These are phyloP conservation scores for Alces alces DNA, from an alignment of 2,113 vertebrate species.

Conservation along the genomic window DNA sequence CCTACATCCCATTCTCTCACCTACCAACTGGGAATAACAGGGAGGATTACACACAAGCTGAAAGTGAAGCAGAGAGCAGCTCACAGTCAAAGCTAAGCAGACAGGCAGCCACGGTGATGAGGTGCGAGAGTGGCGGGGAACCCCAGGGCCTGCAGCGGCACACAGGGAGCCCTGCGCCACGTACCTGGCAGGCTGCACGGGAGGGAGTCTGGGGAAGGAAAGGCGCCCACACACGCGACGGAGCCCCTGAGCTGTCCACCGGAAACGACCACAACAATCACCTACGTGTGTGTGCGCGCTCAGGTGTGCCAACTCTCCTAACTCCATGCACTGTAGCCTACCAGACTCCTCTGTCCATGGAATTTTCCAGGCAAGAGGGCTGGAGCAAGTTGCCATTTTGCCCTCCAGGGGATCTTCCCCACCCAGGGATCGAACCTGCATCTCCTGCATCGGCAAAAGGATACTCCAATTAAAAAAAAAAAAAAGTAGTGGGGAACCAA, in stretches of 20 bases:
- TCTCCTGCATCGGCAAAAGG: background rate
- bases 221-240: accelerated
- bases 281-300: background rate
- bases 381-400: background rate
- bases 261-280: background rate
- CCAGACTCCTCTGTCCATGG: background rate
- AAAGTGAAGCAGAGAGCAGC: background rate
- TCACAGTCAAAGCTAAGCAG: background rate
- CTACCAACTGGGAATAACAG: background rate
- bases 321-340: background rate
- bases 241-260: background rate
- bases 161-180: background rate
- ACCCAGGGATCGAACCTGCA: background rate
- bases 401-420: background rate
- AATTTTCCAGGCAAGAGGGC: background rate
- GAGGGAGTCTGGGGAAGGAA: background rate
- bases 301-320: accelerated
- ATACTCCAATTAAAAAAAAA: background rate
- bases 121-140: background rate
- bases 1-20: background rate
- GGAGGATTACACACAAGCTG: background rate
- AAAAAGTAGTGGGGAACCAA: background rate
- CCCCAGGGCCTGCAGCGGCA: background rate
- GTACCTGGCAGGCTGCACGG: background rate
- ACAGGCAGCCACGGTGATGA: background rate